Evolutionary conservation across 1,140 invertebrate genomes (phyloP).

Genomic region (Homarus americanus): DNA sequence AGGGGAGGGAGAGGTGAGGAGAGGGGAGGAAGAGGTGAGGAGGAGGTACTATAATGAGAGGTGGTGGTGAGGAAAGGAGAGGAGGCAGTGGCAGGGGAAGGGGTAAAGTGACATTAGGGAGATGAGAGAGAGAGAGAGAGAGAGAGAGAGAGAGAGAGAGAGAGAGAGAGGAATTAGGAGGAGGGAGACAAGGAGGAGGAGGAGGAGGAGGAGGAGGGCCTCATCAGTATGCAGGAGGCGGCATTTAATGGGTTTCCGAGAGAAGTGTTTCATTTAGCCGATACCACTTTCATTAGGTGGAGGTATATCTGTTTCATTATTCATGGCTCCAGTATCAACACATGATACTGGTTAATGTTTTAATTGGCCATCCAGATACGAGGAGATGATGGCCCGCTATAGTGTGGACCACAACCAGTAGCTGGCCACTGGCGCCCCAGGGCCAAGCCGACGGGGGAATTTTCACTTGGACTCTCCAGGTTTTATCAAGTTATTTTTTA

Average conservation of each 20-base stretch:
- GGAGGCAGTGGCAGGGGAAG: not conserved
- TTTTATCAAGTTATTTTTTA: too few species aligned
- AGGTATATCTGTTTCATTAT: conserved; percentile 46
- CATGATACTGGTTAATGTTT: conserved; percentile 38
- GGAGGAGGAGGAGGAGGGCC: not conserved
- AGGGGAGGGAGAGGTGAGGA: not conserved
- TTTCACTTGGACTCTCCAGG: too few species aligned
- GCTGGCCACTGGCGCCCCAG: too few species aligned
- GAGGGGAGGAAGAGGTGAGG: too few species aligned
- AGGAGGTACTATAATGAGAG: not conserved
- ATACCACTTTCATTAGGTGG: conserved; percentile 47
- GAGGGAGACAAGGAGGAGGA: not conserved
- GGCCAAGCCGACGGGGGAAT: too few species aligned
- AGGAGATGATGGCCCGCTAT: not conserved
- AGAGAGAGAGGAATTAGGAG: not conserved
- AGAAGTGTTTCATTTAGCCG: conserved; percentile 57
- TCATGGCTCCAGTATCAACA: conserved; percentile 52
- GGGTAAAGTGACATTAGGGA: not conserved
- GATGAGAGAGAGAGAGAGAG: not conserved
- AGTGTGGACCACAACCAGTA: too few species aligned
- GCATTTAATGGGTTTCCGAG: conserved; percentile 46
- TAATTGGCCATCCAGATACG: conserved; percentile 43
- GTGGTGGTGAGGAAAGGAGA: too few species aligned
- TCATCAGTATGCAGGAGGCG: conserved; percentile 47
- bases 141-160: not conserved